These are phyloP conservation scores for Monochamus saltuarius DNA, from an alignment of 1,140 invertebrate species.

Conservation along the genomic window DNA sequence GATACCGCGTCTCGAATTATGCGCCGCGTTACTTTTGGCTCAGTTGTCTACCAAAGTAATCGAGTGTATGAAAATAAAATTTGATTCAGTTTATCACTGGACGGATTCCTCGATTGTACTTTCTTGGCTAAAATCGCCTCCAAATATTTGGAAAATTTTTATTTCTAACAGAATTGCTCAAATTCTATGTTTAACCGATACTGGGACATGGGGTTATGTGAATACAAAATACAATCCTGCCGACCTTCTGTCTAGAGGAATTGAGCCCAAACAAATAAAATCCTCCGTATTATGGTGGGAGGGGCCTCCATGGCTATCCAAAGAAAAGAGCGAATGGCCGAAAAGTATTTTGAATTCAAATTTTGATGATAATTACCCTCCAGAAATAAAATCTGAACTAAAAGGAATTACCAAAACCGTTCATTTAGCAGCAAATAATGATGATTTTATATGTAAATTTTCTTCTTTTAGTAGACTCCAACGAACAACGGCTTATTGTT, in stretches of 20 bases:
- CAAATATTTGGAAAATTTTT: conserved; percentile 41
- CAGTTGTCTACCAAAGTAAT: conserved; percentile 38
- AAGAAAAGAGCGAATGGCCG: background rate
- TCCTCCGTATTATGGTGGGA: conserved; percentile 4
- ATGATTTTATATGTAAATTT: too few species aligned
- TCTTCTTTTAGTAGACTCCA: too few species aligned
- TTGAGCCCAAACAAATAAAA: conserved; percentile 6
- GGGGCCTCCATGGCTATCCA: conserved; percentile 7
- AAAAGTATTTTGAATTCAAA: too few species aligned
- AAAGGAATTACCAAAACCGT: too few species aligned
- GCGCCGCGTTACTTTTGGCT: conserved; percentile 39
- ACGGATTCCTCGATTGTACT: conserved; percentile 31
- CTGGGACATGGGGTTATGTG: conserved; percentile 40
- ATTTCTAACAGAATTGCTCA: conserved; percentile 39
- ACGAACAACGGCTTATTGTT: too few species aligned
- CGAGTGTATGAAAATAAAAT: too few species aligned
- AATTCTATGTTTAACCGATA: conserved; percentile 34
- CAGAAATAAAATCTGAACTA: too few species aligned
- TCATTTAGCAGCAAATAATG: too few species aligned
- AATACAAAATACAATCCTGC: conserved; percentile 44
- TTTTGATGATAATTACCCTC: too few species aligned
- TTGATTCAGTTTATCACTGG: conserved; percentile 13
- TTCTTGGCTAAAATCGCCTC: conserved; percentile 39
- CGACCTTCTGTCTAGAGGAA: conserved; percentile 29
- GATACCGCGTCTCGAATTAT: conserved; percentile 42